Evolutionary conservation across 2,888 invertebrate genomes (phyloP).

Genomic region (Brachyopa scutellaris): DNA sequence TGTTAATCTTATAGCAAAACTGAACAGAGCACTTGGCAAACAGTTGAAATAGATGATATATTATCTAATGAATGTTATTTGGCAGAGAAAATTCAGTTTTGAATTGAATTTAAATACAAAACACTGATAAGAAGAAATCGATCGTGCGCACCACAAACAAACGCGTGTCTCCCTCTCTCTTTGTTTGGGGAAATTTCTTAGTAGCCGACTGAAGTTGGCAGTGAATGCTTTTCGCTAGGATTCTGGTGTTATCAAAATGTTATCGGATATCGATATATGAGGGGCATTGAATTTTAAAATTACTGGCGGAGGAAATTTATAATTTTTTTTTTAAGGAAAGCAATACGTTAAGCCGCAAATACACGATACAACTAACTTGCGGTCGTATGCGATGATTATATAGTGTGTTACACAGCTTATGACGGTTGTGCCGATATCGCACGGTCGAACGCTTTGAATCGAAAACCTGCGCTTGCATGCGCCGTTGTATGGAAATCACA

Average conservation of each 20-base stretch:
- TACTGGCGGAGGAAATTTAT: not conserved
- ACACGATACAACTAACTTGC: too few species aligned
- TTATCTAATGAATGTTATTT: conserved; percentile 8
- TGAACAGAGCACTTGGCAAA: conserved; percentile 10
- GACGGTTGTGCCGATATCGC: too few species aligned
- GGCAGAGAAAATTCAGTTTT: conserved; percentile 13
- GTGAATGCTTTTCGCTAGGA: not conserved
- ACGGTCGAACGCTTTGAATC: too few species aligned
- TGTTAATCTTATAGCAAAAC: not conserved
- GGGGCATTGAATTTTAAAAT: conserved; percentile 14
- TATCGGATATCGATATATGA: conserved; percentile 19
- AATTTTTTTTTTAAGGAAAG: too few species aligned
- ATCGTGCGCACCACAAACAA: conserved; percentile 71
- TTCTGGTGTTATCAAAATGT: conserved; percentile 9
- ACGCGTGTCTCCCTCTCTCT: conserved; percentile 73
- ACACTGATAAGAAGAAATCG: conserved; percentile 54
- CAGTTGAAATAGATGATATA: not conserved
- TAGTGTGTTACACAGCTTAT: too few species aligned
- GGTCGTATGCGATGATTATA: too few species aligned
- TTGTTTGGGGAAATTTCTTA: conserved; percentile 75
- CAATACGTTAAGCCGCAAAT: too few species aligned
- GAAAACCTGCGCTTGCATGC: too few species aligned
- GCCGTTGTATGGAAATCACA: too few species aligned
- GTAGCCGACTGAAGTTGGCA: conserved; percentile 64
- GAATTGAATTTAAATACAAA: conserved; percentile 53